Base-by-base conservation (phyloP, 30 jellyfish, hydroid and myxozoan genomes). In the Haliclystus octoradiatus region DNA sequence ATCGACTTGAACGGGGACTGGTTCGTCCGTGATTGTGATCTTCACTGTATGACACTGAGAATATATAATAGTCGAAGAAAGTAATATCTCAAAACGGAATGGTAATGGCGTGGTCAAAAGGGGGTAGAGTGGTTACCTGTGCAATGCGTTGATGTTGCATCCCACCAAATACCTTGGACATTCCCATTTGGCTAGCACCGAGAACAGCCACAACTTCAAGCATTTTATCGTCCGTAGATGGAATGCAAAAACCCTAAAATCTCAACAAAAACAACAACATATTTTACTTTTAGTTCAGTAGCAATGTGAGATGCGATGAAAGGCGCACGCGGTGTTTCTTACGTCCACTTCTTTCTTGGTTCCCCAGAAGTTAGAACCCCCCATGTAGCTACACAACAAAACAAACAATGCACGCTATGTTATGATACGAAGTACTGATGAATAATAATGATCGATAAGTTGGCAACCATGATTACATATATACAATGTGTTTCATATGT, bases 331-430 rank as follows among this genome's bases (percentile, higher is more conserved):
- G n/a, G n/a, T n/a, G n/a, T n/a, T n/a, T 76, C 99, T 82, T 62
- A 91, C 99, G 57, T 83, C 95, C 1, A 91, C 95, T 40, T 91
- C 99, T 50, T 91, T 91, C 86, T 91, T 91, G 0, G 96, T 79
- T 63, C 99, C 99, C 99, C 99, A 92, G 69, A 92, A 92, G 81
- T 92, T 85, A 31, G 96, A 90, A 26, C 99, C 99, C 2, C 96
- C 96, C 96, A 92, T 92, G 84, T 92, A 92, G 77, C 99, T 92
- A 52, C 25, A 78, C 78, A 27, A 57, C 28, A 28, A 74, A 51
- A 50, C 5, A 40, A 31, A 24, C n/a, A n/a, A n/a, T n/a, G n/a
- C n/a, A n/a, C n/a, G n/a, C n/a, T n/a, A n/a, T n/a, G n/a, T n/a
- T n/a, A n/a, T n/a, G n/a, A n/a, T n/a, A n/a, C n/a, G n/a, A n/a